phyloP scores from a whole-genome alignment of 2,113 vertebrate genomes.

The Calonectris borealis region DNA sequence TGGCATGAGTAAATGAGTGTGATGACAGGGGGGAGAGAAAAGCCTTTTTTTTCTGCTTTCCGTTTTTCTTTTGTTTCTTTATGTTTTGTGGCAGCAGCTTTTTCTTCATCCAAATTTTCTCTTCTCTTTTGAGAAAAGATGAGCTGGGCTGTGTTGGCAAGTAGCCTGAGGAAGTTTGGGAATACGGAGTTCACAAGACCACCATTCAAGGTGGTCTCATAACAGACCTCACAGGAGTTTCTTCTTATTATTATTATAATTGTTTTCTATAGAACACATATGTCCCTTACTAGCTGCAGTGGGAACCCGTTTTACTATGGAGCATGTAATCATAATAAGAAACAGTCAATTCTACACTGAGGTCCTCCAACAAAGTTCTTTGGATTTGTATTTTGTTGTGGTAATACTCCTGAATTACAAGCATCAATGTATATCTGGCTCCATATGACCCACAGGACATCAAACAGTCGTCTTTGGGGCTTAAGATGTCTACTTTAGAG shows the following conservation, averaged over 20 bases:
- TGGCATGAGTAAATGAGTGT: not conserved
- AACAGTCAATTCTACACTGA: not conserved
- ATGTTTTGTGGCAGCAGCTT: not conserved
- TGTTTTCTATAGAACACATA: not conserved
- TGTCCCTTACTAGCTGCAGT: not conserved
- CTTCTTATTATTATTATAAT: not conserved
- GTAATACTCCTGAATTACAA: not conserved
- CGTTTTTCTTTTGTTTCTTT: not conserved
- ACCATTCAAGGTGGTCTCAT: not conserved
- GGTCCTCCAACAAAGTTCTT: not conserved
- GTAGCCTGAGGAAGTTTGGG: not conserved
- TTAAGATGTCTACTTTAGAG: not conserved
- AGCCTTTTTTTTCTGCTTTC: slow-evolving; percentile 8
- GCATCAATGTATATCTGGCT: not conserved
- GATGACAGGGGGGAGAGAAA: not conserved
- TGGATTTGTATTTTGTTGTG: not conserved
- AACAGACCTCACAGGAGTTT: not conserved
- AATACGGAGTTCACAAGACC: not conserved
- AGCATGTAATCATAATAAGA: not conserved
- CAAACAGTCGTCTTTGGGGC: not conserved
- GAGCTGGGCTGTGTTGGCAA: not conserved
- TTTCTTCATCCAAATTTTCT: not conserved
- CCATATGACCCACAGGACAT: not conserved
- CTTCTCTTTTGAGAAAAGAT: not conserved
- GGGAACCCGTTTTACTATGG: not conserved